Percentiles rank a stretch among this genome's conserved stretches.
phyloP scores from a whole-genome alignment of 1,140 invertebrate species.

The Belonocnema kinseyi region DNA sequence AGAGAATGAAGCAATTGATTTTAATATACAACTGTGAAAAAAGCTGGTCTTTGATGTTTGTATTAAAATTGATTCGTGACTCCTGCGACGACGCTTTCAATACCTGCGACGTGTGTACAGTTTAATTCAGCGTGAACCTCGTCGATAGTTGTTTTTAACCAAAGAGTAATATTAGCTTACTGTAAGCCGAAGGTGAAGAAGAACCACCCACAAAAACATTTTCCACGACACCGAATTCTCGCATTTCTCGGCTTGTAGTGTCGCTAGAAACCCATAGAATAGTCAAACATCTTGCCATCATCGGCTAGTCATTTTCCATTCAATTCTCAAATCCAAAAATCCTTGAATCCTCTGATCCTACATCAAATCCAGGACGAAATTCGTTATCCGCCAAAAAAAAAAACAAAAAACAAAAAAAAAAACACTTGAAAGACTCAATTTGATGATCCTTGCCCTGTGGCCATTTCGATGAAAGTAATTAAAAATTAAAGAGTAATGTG shows the following conservation, averaged over 20 bases:
- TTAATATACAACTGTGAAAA: constrained; percentile 61
- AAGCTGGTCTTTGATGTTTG: constrained; percentile 67
- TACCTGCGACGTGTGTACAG: constrained; percentile 33
- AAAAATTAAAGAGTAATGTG: too few species aligned
- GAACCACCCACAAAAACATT: constrained; percentile 37
- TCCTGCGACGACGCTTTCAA: constrained; percentile 45
- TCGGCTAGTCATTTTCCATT: not conserved
- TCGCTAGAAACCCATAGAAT: constrained; percentile 30
- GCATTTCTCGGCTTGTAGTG: constrained; percentile 38
- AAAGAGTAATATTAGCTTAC: constrained; percentile 71
- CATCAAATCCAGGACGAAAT: not conserved
- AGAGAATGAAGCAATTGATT: constrained; percentile 56
- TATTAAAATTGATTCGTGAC: constrained; percentile 63
- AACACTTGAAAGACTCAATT: not conserved
- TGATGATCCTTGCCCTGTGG: not conserved
- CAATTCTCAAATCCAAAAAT: not conserved
- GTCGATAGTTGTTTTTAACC: constrained; percentile 71
- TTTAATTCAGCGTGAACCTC: constrained; percentile 28
- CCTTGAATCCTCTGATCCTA: not conserved
- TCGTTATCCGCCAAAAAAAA: constrained; percentile 2
- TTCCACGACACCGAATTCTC: constrained; percentile 32
- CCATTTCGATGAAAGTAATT: not conserved
- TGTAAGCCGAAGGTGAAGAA: constrained; percentile 51
- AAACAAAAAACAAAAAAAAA: too few species aligned
- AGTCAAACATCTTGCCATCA: constrained; percentile 4